phyloP scores from a whole-genome alignment of 2,797 vertebrate species.

The Thunnus albacares region DNA sequence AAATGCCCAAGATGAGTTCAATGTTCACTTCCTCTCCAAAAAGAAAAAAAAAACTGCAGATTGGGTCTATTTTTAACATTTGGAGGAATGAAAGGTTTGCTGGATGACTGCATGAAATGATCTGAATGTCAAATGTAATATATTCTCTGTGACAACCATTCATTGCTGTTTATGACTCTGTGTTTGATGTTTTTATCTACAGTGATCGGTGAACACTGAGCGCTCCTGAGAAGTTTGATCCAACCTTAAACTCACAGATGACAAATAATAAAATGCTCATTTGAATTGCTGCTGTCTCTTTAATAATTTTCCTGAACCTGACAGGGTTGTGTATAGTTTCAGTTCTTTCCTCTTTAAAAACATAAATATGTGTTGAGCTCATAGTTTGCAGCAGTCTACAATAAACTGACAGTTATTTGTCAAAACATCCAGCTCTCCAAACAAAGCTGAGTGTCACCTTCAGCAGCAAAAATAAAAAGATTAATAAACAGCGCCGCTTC shows the following conservation, averaged over 20 bases:
- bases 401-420: slow-evolving; percentile 6
- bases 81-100: background rate
- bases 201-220: slow-evolving; percentile 44
- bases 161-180: background rate
- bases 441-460: slow-evolving; percentile 38
- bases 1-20: background rate
- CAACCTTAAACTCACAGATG: slow-evolving; percentile 5
- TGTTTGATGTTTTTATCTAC: slow-evolving; percentile 32
- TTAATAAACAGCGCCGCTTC: slow-evolving; percentile 27
- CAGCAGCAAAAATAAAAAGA: slow-evolving; percentile 31
- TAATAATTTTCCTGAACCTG: slow-evolving; percentile 10
- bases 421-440: slow-evolving; percentile 2
- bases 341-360: background rate
- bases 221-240: background rate
- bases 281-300: background rate
- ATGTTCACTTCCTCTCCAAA: too few species aligned
- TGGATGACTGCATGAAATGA: background rate
- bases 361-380: background rate
- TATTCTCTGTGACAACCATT: background rate
- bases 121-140: background rate
- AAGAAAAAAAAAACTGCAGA: too few species aligned
- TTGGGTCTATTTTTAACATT: background rate
- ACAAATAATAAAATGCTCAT: slow-evolving; percentile 46
- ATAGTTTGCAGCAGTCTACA: background rate
- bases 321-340: background rate